A percentile compares a stretch with the other conserved stretches of the same genome.
Conservation (phyloP, 2,113 vertebrate genomes). For the Rana temporaria region DNA sequence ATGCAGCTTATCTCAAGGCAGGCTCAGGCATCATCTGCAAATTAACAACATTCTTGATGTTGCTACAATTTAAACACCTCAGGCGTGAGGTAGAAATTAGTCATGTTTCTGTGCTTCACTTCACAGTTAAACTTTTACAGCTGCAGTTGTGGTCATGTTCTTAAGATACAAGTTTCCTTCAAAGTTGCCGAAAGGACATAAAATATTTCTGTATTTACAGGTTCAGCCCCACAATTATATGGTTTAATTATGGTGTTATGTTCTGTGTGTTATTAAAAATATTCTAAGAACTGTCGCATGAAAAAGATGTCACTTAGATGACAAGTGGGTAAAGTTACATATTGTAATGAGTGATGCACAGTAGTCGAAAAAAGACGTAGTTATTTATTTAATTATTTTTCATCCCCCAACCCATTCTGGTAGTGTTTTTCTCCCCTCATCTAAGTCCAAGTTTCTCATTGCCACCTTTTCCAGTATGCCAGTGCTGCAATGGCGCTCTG, state of each 20-base stretch:
- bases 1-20: slow-evolving; percentile 24
- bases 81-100: slow-evolving; percentile 6
- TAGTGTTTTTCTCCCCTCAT: no score
- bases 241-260: neutral
- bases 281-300: neutral
- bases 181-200: neutral
- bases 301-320: neutral
- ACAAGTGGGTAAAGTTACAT: neutral
- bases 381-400: no score
- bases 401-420: no score
- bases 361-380: no score
- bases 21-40: slow-evolving; percentile 17
- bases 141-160: slow-evolving; percentile 8
- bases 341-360: no score
- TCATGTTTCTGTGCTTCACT: slow-evolving; percentile 8
- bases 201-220: slow-evolving; percentile 4
- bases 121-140: slow-evolving; percentile 12
- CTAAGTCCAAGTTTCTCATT: no score
- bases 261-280: neutral
- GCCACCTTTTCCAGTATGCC: no score
- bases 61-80: slow-evolving; percentile 9
- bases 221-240: slow-evolving; percentile 8
- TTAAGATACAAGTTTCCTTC: neutral
- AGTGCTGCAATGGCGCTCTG: no score
- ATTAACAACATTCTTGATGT: slow-evolving; percentile 31